Base-by-base conservation (phyloP, 2,113 vertebrate genomes). In the Ictalurus furcatus region DNA sequence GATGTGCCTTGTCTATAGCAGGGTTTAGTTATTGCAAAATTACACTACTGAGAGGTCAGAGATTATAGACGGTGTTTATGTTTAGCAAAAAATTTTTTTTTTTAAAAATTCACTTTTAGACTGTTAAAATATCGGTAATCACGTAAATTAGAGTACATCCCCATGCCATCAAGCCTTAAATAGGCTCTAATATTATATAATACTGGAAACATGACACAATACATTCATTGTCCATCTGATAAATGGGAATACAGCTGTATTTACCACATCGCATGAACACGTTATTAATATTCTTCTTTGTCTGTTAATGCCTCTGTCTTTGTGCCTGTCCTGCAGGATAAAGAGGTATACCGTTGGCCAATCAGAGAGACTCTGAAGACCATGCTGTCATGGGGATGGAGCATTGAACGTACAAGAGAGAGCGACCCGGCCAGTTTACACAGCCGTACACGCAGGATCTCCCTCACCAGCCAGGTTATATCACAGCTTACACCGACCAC, bases 291-390 rank as follows among this genome's bases (percentile, higher is more conserved):
- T 37, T 82, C 8, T 37, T 14, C 34, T 61, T 6, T 73, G 19
- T 30, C 0, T 16, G 2, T 80, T 28, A 30, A 6, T 28, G 40
- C 14, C 0, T 30, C 6, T 40, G 48, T 48, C 5, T 84, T 37
- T 85, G 37, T 87, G 52, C 1, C 34, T 16, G 21, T 63, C 44
- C 65, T 90, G 12, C 81, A 99, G 98, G 98, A 99, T 91, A 99
- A 98, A 93, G 98, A 99, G 94, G 95, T 95, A 58, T 98, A 99
- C 92, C 96, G 97, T 23, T 96, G 96, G 96, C 95, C 98, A 30
- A 97, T 99, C 92, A 97, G 97, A 93, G 98, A 99, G 88, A 98
- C 97, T 74, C 92, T 99, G 52, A 99, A 98, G 94, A 99, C 98
- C 1, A 99, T 99, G 97, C 91, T 98, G 92, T 96, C 96, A 0